These are phyloP conservation scores for Mormyrops boulengeri DNA, from an alignment of 2,797 vertebrate species.

Conservation along the genomic window DNA sequence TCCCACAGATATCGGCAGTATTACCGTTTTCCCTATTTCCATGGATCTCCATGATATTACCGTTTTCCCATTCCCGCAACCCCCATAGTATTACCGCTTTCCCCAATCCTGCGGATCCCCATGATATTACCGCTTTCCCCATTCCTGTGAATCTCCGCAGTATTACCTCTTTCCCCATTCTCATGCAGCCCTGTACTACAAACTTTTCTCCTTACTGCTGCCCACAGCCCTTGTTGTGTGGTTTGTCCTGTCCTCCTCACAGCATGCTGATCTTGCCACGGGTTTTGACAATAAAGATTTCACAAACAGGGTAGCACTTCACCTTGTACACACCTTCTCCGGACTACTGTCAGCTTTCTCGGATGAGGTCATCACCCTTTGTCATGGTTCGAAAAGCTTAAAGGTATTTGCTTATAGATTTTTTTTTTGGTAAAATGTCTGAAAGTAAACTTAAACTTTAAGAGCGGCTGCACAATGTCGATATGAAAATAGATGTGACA, in stretches of 20 bases:
- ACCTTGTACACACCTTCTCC: not conserved
- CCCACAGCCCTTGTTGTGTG: not conserved
- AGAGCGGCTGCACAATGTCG: not conserved
- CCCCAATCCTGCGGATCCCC: not conserved
- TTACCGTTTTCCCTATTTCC: not conserved
- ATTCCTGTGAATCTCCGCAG: not conserved
- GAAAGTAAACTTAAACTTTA: slow-evolving; percentile 3
- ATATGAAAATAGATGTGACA: not conserved
- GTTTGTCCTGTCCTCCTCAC: not conserved
- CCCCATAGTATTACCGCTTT: not conserved
- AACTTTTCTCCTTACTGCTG: not conserved
- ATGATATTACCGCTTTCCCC: not conserved
- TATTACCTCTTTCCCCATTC: not conserved
- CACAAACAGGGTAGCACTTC: not conserved
- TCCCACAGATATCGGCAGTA: fast-evolving
- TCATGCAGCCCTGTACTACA: not conserved
- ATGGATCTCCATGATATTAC: not conserved
- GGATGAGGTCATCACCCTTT: slow-evolving; percentile 14
- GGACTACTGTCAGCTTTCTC: slow-evolving; percentile 19
- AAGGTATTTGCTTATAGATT: slow-evolving; percentile 13
- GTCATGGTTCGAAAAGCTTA: not conserved
- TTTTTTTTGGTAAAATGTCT: not conserved
- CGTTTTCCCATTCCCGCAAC: not conserved
- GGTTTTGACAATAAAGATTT: not conserved
- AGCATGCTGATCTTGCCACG: not conserved